Conservation (phyloP, 2,888 invertebrate species). For the Platypus cylindrus region DNA sequence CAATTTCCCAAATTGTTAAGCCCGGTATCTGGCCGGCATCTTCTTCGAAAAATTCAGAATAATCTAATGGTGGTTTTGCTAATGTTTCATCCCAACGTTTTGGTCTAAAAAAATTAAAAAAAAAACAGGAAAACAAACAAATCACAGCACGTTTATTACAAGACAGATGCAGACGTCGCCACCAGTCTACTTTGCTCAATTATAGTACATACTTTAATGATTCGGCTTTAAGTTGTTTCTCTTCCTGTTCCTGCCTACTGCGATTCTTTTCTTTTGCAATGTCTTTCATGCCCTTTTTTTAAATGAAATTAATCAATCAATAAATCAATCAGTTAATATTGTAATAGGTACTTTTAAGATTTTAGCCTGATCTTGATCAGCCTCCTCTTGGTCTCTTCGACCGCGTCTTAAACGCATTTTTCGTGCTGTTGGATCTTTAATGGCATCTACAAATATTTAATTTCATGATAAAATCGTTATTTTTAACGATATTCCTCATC, state of each 20-base stretch:
- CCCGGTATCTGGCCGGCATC: slow-evolving; percentile 90
- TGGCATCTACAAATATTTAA: slow-evolving; percentile 37
- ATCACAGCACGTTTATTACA: too few relatives aligned
- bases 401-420: slow-evolving; percentile 81
- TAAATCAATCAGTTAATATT: slow-evolving; percentile 1
- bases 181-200: background rate
- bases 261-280: slow-evolving; percentile 72
- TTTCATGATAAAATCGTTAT: too few relatives aligned
- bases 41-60: slow-evolving; percentile 93
- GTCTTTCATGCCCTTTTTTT: slow-evolving; percentile 63
- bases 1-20: slow-evolving; percentile 95
- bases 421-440: slow-evolving; percentile 87
- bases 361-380: slow-evolving; percentile 77
- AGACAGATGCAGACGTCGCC: too few relatives aligned
- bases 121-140: slow-evolving; percentile 5
- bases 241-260: slow-evolving; percentile 51
- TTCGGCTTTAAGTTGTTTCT: slow-evolving; percentile 53
- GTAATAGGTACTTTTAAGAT: slow-evolving; percentile 53
- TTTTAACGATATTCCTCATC: too few relatives aligned
- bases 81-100: slow-evolving; percentile 94
- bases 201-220: slow-evolving; percentile 51
- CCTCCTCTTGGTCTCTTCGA: slow-evolving; percentile 63
- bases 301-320: slow-evolving; percentile 17
- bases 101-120: slow-evolving; percentile 45
- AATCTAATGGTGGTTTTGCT: slow-evolving; percentile 90